Evolutionary conservation across 2,888 invertebrate species (phyloP).

Genomic region (Caenorhabditis sinica): DNA sequence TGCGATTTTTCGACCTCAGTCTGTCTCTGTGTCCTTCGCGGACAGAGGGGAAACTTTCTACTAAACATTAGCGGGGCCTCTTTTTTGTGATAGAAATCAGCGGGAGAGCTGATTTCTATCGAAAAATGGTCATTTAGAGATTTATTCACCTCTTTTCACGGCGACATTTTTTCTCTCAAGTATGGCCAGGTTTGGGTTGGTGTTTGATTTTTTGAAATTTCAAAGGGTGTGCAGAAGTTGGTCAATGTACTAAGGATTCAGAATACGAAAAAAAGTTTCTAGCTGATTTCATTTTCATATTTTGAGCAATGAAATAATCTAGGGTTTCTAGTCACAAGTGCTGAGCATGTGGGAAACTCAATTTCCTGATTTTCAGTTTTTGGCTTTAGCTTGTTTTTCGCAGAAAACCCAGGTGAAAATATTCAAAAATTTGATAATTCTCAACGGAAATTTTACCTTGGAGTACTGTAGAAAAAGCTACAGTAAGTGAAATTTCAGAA

Average conservation of each 20-base stretch:
- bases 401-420: too few relatives aligned
- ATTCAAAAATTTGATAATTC: too few relatives aligned
- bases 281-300: slow-evolving; percentile 16
- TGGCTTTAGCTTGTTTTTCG: too few relatives aligned
- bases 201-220: slow-evolving; percentile 10
- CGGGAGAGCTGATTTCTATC: slow-evolving; percentile 35
- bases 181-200: too few relatives aligned
- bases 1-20: slow-evolving; percentile 36
- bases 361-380: too few relatives aligned
- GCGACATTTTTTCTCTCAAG: slow-evolving; percentile 22
- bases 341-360: neutral
- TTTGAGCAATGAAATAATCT: slow-evolving; percentile 1
- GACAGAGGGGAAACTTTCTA: neutral
- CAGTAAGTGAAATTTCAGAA: too few relatives aligned
- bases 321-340: neutral
- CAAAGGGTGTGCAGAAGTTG: slow-evolving; percentile 3
- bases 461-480: too few relatives aligned
- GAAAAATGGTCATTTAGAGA: neutral
- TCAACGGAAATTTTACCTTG: too few relatives aligned
- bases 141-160: slow-evolving; percentile 22
- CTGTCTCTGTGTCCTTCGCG: slow-evolving; percentile 35
- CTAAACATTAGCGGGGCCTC: neutral
- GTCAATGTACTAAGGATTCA: neutral
- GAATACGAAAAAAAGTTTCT: slow-evolving; percentile 13
- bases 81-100: slow-evolving; percentile 7